Conservation (phyloP, 2,888 invertebrate species). For the Entomobrya multifasciata region DNA sequence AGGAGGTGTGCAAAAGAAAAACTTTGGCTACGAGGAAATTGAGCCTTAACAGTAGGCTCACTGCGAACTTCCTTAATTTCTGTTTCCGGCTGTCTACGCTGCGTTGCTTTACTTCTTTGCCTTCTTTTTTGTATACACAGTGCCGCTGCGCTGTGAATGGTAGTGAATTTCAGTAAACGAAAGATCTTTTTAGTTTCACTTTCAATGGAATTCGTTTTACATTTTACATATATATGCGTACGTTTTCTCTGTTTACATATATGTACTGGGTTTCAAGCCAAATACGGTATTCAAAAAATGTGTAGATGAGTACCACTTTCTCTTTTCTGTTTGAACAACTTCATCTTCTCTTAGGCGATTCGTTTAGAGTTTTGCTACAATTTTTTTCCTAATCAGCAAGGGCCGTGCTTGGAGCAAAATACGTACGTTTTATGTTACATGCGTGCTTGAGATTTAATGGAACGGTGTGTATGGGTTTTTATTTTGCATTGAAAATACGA, state of each 20-base stretch:
- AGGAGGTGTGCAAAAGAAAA: conserved; percentile 13
- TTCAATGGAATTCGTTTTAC: conserved; percentile 24
- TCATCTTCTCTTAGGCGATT: conserved; percentile 15
- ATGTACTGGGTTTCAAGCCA: too few species aligned
- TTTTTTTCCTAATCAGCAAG: conserved; percentile 28
- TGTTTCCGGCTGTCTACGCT: conserved; percentile 57
- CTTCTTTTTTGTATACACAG: not conserved
- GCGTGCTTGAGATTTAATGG: not conserved
- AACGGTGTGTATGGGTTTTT: too few species aligned
- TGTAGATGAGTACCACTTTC: conserved; percentile 17
- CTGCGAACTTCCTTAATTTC: conserved; percentile 63
- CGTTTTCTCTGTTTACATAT: not conserved
- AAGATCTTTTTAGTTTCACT: not conserved
- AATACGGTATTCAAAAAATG: too few species aligned
- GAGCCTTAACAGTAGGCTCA: conserved; percentile 39
- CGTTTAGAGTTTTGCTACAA: not conserved
- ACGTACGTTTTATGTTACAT: not conserved
- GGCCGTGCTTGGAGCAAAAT: not conserved
- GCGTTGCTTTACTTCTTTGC: conserved; percentile 3
- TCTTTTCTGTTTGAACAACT: conserved; percentile 3
- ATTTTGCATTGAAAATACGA: too few species aligned
- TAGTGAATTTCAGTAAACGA: conserved; percentile 21
- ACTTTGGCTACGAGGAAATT: conserved; percentile 48
- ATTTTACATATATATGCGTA: too few species aligned
- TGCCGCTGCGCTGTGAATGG: not conserved